Percentiles rank a stretch among this genome's conserved stretches.
Evolutionary conservation across 2,113 vertebrate species (phyloP).

Genomic region (Psettodes erumei): DNA sequence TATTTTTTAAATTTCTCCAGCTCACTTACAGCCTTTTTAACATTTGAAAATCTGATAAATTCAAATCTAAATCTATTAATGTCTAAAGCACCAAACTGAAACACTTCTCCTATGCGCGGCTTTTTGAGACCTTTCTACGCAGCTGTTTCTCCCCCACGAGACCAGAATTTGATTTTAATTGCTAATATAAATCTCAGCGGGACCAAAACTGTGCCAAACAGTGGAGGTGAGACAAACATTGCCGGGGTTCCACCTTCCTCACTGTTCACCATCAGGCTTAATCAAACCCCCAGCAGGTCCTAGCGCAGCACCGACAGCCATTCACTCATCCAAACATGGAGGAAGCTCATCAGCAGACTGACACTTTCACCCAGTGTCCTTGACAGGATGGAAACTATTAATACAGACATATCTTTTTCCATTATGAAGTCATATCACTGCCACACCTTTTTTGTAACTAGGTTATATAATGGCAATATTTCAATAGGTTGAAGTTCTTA

Average conservation of each 20-base stretch:
- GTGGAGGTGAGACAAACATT: constrained; percentile 61
- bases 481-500: constrained; percentile 8
- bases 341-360: constrained; percentile 39
- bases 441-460: constrained; percentile 13
- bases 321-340: constrained; percentile 34
- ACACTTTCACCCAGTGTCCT: constrained; percentile 16
- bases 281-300: constrained; percentile 55
- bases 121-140: background rate
- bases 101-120: background rate
- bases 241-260: constrained; percentile 46
- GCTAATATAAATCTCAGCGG: constrained; percentile 76
- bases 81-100: background rate
- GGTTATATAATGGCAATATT: background rate
- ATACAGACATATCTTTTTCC: constrained; percentile 14
- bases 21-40: background rate
- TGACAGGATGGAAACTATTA: constrained; percentile 1
- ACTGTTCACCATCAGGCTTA: constrained; percentile 62
- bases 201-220: constrained; percentile 49
- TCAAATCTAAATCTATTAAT: background rate
- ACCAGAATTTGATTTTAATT: constrained; percentile 60
- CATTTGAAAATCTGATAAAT: no score
- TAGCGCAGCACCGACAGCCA: background rate
- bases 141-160: constrained; percentile 18
- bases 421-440: background rate
- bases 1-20: background rate